Evolutionary conservation across 2,797 vertebrate genomes (phyloP).

Genomic region (Urophycis tenuis): DNA sequence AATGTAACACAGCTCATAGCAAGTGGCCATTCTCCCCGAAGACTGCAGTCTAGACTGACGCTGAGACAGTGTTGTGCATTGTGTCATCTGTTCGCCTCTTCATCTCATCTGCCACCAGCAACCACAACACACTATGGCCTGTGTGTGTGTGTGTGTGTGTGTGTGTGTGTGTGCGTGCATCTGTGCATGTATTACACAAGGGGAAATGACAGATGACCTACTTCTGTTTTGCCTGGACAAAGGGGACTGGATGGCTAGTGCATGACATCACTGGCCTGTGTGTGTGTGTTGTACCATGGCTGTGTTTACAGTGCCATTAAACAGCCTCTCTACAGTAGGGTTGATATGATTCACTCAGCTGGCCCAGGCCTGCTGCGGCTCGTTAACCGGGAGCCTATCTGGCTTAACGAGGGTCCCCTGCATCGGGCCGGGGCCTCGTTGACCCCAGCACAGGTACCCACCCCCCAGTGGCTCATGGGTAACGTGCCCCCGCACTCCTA

Average conservation of each 20-base stretch:
- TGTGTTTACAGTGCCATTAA: not conserved
- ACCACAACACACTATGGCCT: conserved; percentile 5
- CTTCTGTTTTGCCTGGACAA: conserved; percentile 23
- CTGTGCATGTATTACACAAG: conserved; percentile 5
- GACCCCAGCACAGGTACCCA: conserved; percentile 31
- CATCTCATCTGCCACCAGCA: conserved; percentile 26
- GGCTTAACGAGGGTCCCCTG: not conserved
- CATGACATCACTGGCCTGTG: conserved; percentile 7
- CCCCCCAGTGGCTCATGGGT: conserved; percentile 31
- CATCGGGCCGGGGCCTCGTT: conserved; percentile 1
- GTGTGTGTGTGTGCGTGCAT: conserved; percentile 5
- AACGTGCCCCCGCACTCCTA: conserved; percentile 11
- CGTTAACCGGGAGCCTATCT: conserved; percentile 26
- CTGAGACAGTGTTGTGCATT: conserved; percentile 18
- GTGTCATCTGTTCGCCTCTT: conserved; percentile 34
- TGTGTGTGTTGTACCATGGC: conserved; percentile 3
- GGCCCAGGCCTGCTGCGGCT: conserved; percentile 12
- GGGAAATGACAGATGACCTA: conserved; percentile 25
- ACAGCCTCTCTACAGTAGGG: conserved; percentile 1
- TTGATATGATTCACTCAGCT: conserved; percentile 7
- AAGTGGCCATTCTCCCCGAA: not conserved
- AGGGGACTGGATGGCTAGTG: conserved; percentile 21
- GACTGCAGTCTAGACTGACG: not conserved
- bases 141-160: conserved; percentile 17
- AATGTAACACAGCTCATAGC: not conserved